Conservation (phyloP, 2,888 invertebrate species). For the Caenorhabditis virilis region DNA sequence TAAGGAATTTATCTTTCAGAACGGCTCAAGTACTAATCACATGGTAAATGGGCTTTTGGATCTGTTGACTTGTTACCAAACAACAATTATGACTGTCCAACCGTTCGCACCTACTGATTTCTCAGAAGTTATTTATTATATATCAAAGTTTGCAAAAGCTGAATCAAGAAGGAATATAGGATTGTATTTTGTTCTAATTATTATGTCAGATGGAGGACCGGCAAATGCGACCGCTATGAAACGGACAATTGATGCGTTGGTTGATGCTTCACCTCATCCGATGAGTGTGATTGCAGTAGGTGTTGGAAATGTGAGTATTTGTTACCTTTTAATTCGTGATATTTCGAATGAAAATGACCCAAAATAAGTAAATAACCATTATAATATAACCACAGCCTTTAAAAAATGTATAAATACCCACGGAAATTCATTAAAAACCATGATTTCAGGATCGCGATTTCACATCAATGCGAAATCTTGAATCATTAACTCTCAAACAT, state of each 20-base stretch:
- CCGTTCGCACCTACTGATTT: constrained; percentile 75
- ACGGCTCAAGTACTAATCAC: constrained; percentile 73
- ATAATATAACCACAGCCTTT: too few relatives aligned
- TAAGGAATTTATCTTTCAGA: constrained; percentile 67
- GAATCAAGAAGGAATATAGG: constrained; percentile 44
- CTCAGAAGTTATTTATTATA: constrained; percentile 74
- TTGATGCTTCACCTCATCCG: constrained; percentile 57
- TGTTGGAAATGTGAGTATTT: constrained; percentile 33
- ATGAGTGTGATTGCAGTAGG: constrained; percentile 58
- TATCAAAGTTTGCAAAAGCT: constrained; percentile 69
- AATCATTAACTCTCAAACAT: constrained; percentile 43
- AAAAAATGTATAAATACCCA: too few relatives aligned
- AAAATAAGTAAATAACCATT: too few relatives aligned
- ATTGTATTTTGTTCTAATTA: too few relatives aligned
- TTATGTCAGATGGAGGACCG: too few relatives aligned
- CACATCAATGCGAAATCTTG: constrained; percentile 29
- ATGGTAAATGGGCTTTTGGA: constrained; percentile 72
- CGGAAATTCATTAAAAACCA: too few relatives aligned
- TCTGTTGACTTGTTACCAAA: constrained; percentile 72
- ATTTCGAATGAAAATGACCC: too few relatives aligned
- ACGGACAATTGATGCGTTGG: constrained; percentile 57
- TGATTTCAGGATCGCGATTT: constrained; percentile 30
- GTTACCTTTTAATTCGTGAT: too few relatives aligned
- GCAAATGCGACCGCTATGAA: too few relatives aligned
- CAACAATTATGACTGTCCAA: constrained; percentile 71